These are phyloP conservation scores for Pseudopipra pipra DNA, from an alignment of 2,113 vertebrate species.

Conservation along the genomic window DNA sequence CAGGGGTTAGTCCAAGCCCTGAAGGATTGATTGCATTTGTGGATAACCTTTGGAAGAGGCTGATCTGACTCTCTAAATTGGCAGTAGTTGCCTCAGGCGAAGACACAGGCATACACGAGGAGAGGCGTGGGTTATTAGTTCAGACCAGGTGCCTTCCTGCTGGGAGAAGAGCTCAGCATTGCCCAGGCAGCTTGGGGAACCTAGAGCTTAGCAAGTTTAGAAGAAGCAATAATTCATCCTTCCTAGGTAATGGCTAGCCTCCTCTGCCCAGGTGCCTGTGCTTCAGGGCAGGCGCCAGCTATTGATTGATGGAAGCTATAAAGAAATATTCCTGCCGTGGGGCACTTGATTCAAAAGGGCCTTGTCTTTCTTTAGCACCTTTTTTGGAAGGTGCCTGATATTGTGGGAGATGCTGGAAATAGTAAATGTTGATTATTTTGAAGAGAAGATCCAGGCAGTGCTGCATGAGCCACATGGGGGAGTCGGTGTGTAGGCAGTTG, in stretches of 20 bases:
- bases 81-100: background rate
- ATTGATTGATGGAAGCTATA: background rate
- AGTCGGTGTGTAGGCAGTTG: slow-evolving; percentile 5
- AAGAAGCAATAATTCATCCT: background rate
- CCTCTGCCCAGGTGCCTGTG: background rate
- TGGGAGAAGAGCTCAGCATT: background rate
- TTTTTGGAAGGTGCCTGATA: background rate
- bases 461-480: background rate
- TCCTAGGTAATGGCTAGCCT: background rate
- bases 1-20: background rate
- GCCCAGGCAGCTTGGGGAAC: background rate
- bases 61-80: background rate
- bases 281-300: background rate
- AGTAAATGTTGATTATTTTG: background rate
- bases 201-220: background rate
- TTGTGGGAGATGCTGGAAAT: background rate
- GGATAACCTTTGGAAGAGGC: background rate
- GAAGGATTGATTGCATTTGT: background rate
- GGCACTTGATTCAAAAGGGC: background rate
- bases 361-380: background rate
- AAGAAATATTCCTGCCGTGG: background rate
- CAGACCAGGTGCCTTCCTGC: background rate
- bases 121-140: background rate
- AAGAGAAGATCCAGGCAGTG: background rate
- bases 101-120: background rate